Percentiles rank a stretch among this genome's conserved stretches.
Evolutionary conservation across 2,888 invertebrate genomes (phyloP).

Genomic region (Axea sp.): DNA sequence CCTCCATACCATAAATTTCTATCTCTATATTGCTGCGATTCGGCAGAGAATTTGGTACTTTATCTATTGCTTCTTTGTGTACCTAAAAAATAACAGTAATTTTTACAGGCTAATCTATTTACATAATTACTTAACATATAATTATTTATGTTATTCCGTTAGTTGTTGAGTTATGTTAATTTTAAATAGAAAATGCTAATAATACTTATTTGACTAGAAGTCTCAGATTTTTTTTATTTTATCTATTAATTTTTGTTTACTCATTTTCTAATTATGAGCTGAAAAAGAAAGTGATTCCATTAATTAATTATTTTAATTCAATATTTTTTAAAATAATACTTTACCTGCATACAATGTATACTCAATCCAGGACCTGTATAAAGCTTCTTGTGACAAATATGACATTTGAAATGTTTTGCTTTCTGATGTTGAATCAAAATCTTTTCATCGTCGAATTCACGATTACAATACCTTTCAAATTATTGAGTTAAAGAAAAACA

Average conservation of each 20-base stretch:
- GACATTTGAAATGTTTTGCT: constrained; percentile 99
- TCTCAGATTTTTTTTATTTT: too few relatives aligned
- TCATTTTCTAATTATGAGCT: too few relatives aligned
- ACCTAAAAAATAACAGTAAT: constrained; percentile 82
- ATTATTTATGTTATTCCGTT: too few relatives aligned
- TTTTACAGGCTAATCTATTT: too few relatives aligned
- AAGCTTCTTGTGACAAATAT: constrained; percentile 99
- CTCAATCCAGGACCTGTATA: constrained; percentile 99
- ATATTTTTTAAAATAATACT: too few relatives aligned
- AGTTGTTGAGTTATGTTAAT: constrained; percentile 22
- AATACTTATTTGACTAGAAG: too few relatives aligned
- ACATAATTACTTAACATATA: too few relatives aligned
- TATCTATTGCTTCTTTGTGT: constrained; percentile 99
- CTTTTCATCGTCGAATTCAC: constrained; percentile 99
- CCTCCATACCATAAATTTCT: constrained; percentile 99
- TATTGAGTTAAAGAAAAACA: constrained; percentile 81
- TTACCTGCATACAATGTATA: constrained; percentile 99
- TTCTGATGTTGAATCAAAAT: constrained; percentile 99
- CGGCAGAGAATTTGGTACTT: constrained; percentile 98
- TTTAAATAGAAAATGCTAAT: too few relatives aligned
- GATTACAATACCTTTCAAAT: constrained; percentile 95
- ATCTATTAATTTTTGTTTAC: too few relatives aligned
- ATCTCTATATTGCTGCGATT: constrained; percentile 99
- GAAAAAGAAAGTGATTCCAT: too few relatives aligned
- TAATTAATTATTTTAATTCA: too few relatives aligned